phyloP scores from a whole-genome alignment of 2,113 vertebrate species.

The Seriola aureovittata region DNA sequence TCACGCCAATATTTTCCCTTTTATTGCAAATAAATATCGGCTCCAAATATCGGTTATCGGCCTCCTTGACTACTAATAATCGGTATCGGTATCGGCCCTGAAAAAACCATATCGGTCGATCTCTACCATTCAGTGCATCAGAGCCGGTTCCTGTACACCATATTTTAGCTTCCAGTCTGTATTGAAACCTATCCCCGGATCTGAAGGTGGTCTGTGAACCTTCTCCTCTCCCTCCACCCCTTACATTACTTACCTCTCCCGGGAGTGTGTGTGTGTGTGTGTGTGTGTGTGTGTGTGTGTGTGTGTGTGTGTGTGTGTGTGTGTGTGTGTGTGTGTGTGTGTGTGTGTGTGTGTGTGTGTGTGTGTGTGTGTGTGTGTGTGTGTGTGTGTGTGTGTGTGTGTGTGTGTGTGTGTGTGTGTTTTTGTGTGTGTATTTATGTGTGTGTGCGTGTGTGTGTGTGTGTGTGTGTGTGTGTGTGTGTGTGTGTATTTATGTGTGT shows the following conservation, averaged over 20 bases:
- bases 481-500: too few relatives aligned
- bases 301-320: constrained; percentile 48
- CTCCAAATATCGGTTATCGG: too few relatives aligned
- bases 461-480: too few relatives aligned
- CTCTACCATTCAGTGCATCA: background rate
- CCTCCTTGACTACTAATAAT: too few relatives aligned
- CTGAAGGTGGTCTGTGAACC: constrained; percentile 43
- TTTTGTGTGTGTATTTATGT: too few relatives aligned
- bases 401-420: constrained; percentile 42
- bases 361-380: constrained; percentile 24
- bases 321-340: constrained; percentile 14
- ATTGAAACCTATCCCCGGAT: constrained; percentile 19
- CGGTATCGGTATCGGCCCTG: too few relatives aligned
- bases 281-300: constrained; percentile 18
- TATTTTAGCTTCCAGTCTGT: constrained; percentile 29
- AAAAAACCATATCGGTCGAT: too few relatives aligned
- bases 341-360: constrained; percentile 48
- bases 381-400: constrained; percentile 20
- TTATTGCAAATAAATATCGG: too few relatives aligned
- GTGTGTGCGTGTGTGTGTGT: constrained; percentile 39
- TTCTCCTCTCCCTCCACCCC: constrained; percentile 54
- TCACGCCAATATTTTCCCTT: too few relatives aligned
- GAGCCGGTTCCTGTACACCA: constrained; percentile 7
- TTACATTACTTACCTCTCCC: constrained; percentile 54
- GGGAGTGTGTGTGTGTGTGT: constrained; percentile 44